Evolutionary conservation across 2,797 vertebrate genomes (phyloP), one percentile per base, ranked within the genome.

Genomic region (Chelon auratus): DNA sequence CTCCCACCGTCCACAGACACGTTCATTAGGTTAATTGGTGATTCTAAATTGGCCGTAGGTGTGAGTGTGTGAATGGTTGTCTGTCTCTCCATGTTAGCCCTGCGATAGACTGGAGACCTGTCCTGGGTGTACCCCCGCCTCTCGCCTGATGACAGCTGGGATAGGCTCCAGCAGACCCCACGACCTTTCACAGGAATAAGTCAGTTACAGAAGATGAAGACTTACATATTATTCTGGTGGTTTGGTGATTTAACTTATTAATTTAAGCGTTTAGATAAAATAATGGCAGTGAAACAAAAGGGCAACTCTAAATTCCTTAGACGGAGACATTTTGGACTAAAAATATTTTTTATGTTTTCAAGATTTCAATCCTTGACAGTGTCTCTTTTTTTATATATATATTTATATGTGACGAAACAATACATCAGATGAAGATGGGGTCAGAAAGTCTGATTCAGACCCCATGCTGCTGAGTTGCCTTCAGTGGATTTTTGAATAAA

Each of bases 271-370:
- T 62, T 10, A 14, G 18, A 22, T 60, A 5, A 57, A 52, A 10
- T 20, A 10, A 13, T 22, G 3, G 18, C 17, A 10, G 17, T 20
- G 45, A 18, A 18, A 3, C n/a, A 9, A 11, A 9, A 20, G 17
- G 8, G 17, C 2, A 7, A 40, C 45, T 48, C 9, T 48, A n/a
- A 48, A 9, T 48, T 18, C 0, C 37, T 57, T 54, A 51, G 24
- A 57, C 2, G 3, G 17, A 11, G 6, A 65, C 9, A 4, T 59
- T 62, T 75, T 20, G 20, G 30, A 54, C 12, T 5, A 1, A 60
- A 47, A 63, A 58, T 13, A 58, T 51, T 36, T 1, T 50, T 55
- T 48, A 17, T 20, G 57, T 43, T 55, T 74, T 48, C 5, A 57
- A 62, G 2, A 43, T 37, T n/a, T 39, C 12, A 37, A 55, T 4